Evolutionary conservation across 2,113 vertebrate genomes (phyloP).

Genomic region (Regulus satrapa): DNA sequence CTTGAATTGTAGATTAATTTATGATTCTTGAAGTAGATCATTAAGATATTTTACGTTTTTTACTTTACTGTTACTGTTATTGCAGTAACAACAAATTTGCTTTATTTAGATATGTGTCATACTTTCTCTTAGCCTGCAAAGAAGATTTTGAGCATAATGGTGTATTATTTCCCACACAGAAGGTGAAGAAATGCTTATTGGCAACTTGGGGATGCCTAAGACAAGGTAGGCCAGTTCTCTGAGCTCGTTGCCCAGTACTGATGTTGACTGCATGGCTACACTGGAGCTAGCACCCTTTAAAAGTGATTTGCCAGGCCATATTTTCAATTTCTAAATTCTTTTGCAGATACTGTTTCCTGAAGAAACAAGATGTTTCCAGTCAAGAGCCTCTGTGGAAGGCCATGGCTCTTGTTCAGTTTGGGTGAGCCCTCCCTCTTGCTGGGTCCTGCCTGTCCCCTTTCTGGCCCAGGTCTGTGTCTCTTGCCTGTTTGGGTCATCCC

Average conservation of each 20-base stretch:
- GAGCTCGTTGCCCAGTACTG: neutral
- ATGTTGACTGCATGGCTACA: neutral
- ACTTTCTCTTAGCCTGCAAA: neutral
- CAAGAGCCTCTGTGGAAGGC: neutral
- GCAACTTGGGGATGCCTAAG: accelerated
- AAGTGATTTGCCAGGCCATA: neutral
- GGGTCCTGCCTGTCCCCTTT: neutral
- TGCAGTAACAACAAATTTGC: neutral
- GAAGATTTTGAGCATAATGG: neutral
- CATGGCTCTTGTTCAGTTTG: neutral
- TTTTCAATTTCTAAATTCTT: neutral
- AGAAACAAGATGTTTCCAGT: neutral
- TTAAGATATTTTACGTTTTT: neutral
- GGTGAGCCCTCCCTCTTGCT: neutral
- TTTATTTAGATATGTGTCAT: neutral
- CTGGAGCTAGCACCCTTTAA: neutral
- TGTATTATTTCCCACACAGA: neutral
- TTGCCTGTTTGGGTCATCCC: neutral
- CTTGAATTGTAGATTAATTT: neutral
- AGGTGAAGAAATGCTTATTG: neutral
- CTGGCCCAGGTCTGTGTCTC: neutral
- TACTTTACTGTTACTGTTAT: too few relatives aligned
- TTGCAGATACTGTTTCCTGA: neutral
- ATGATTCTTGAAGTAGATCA: neutral
- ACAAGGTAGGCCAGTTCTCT: neutral